Evolutionary conservation across 2,888 invertebrate species (phyloP).

Genomic region (Drosophila pseudotakahashii): DNA sequence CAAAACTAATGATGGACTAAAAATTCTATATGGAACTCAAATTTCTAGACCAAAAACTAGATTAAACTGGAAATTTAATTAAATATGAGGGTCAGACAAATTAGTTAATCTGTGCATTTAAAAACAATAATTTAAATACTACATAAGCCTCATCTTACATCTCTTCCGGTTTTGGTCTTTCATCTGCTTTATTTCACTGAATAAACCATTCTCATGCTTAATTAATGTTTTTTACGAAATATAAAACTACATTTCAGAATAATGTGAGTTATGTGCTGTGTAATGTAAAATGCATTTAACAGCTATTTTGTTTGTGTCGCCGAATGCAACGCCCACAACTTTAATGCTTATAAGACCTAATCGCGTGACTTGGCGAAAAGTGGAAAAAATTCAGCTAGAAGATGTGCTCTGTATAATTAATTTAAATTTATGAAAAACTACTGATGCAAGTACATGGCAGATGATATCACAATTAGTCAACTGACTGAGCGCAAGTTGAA

Average conservation of each 20-base stretch:
- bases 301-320: conserved; percentile 11
- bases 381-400: conserved; percentile 6
- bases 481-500: conserved; percentile 28
- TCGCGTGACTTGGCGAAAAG: conserved; percentile 40
- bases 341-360: conserved; percentile 1
- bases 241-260: background rate
- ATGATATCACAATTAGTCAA: conserved; percentile 67
- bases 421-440: conserved; percentile 49
- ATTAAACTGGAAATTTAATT: conserved; percentile 17
- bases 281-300: conserved; percentile 52
- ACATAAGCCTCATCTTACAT: conserved; percentile 14
- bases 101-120: conserved; percentile 6
- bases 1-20: conserved; percentile 15
- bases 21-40: background rate
- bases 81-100: background rate
- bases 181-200: conserved; percentile 21
- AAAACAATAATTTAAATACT: background rate
- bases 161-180: conserved; percentile 19
- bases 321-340: conserved; percentile 58
- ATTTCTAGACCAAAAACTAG: conserved; percentile 1
- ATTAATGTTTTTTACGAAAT: background rate
- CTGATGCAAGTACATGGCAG: conserved; percentile 27
- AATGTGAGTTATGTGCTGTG: conserved; percentile 30
- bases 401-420: conserved; percentile 39
- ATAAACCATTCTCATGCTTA: conserved; percentile 10